phyloP scores from a whole-genome alignment of 2,113 vertebrate species.

The Cyprinus carpio region DNA sequence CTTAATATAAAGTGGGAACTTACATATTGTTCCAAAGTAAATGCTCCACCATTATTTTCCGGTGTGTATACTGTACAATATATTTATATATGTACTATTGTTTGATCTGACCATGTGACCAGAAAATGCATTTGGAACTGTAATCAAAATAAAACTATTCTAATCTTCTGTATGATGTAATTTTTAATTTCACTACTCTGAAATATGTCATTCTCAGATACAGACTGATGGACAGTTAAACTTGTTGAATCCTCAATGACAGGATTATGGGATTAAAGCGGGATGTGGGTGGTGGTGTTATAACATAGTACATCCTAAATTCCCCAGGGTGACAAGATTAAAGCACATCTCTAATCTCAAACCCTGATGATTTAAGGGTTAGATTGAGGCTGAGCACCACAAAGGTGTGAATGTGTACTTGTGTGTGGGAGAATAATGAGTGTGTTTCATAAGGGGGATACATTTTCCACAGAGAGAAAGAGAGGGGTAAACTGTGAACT shows the following conservation, averaged over 20 bases:
- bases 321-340: background rate
- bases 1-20: no score
- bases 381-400: background rate
- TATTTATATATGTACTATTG: no score
- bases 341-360: conserved; percentile 26
- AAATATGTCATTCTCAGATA: background rate
- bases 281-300: background rate
- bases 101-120: background rate
- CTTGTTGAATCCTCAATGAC: conserved; percentile 14
- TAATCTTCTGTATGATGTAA: background rate
- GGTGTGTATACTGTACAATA: no score
- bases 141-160: background rate
- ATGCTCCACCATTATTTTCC: no score
- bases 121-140: background rate
- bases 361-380: background rate
- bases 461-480: conserved; percentile 45
- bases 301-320: background rate
- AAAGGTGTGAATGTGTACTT: background rate
- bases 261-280: conserved; percentile 24
- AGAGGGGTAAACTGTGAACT: conserved; percentile 48
- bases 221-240: background rate
- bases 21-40: no score
- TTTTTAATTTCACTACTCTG: background rate
- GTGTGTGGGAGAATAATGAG: background rate
- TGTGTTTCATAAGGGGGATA: conserved; percentile 34